phyloP scores from a whole-genome alignment of 2,888 invertebrate species.

The Selenia dentaria region DNA sequence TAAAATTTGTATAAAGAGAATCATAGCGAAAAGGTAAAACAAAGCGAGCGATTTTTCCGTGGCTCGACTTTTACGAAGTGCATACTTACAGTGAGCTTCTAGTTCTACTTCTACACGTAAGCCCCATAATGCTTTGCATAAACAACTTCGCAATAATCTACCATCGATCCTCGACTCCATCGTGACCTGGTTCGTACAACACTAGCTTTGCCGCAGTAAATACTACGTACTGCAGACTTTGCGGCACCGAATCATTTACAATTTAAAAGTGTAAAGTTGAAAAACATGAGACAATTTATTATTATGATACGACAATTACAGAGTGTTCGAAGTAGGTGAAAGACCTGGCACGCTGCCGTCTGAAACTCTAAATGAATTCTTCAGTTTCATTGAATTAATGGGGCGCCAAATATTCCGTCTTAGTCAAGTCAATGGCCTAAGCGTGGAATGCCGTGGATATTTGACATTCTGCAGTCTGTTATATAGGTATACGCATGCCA shows the following conservation, averaged over 20 bases:
- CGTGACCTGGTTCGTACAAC: constrained; percentile 20
- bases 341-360: constrained; percentile 9
- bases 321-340: constrained; percentile 1
- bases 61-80: background rate
- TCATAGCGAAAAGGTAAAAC: too few relatives aligned
- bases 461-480: constrained; percentile 5
- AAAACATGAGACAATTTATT: constrained; percentile 5
- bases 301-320: constrained; percentile 7
- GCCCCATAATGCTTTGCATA: constrained; percentile 15
- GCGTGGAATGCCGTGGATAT: background rate
- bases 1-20: too few relatives aligned
- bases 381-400: constrained; percentile 7
- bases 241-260: constrained; percentile 11
- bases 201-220: constrained; percentile 9
- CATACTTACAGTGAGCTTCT: constrained; percentile 2
- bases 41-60: too few relatives aligned
- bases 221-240: constrained; percentile 11
- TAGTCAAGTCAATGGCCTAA: constrained; percentile 15
- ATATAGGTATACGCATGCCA: background rate
- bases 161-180: constrained; percentile 19
- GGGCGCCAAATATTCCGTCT: constrained; percentile 14
- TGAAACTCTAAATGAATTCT: constrained; percentile 8
- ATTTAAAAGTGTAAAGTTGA: background rate
- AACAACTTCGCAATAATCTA: constrained; percentile 19
- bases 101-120: constrained; percentile 8